Conservation (phyloP, 2,888 invertebrate species). For the Andrena dorsata region DNA sequence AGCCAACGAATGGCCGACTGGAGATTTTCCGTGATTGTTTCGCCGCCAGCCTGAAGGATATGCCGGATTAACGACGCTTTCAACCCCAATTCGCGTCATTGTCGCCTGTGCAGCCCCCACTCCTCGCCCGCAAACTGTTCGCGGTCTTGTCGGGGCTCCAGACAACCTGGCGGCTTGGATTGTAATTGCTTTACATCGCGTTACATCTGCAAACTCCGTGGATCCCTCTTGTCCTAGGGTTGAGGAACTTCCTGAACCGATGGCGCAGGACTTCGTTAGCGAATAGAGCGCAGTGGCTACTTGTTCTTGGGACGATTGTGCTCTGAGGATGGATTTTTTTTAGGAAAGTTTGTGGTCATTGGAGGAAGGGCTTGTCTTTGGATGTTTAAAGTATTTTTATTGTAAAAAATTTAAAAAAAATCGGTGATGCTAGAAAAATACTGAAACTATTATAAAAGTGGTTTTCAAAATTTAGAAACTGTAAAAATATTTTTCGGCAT, state of each 20-base stretch:
- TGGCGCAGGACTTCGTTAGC: not conserved
- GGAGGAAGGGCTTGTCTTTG: too few relatives aligned
- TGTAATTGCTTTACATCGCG: conserved; percentile 53
- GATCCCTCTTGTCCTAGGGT: not conserved
- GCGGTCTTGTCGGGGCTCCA: conserved; percentile 33
- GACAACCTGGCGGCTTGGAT: conserved; percentile 15
- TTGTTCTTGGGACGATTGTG: not conserved
- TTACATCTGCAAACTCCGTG: conserved; percentile 27
- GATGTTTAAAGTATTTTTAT: too few relatives aligned
- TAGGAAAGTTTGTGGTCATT: too few relatives aligned
- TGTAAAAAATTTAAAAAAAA: too few relatives aligned
- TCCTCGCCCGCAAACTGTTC: conserved; percentile 32
- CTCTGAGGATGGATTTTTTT: not conserved
- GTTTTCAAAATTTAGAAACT: too few relatives aligned
- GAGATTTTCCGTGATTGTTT: conserved; percentile 24
- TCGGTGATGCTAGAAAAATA: too few relatives aligned
- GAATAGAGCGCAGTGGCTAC: not conserved
- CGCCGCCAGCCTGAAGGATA: conserved; percentile 1
- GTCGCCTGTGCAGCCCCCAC: not conserved
- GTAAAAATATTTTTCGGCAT: too few relatives aligned
- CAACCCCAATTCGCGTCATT: conserved; percentile 15
- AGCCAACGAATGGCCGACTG: not conserved
- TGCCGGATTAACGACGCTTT: conserved; percentile 12
- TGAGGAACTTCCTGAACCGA: conserved; percentile 27
- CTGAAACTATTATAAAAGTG: too few relatives aligned